phyloP scores from a whole-genome alignment of 2,797 vertebrate genomes.

The Sebastes alutus region DNA sequence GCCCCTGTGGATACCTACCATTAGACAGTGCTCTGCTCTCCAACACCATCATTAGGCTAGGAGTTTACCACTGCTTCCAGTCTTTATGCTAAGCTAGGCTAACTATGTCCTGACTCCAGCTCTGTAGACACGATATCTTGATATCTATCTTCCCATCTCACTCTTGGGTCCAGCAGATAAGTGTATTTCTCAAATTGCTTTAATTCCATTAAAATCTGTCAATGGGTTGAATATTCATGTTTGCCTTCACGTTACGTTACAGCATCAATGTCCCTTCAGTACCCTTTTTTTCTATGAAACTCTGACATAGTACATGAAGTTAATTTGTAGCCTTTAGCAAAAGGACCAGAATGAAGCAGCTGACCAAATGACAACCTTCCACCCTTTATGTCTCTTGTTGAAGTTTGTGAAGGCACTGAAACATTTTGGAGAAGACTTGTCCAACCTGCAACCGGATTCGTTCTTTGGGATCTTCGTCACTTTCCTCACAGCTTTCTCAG shows the following conservation, averaged over 20 bases:
- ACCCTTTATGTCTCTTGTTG: neutral
- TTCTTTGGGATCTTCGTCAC: conserved; percentile 93
- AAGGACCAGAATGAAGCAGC: neutral
- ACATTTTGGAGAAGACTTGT: conserved; percentile 67
- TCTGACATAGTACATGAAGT: neutral
- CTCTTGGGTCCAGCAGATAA: neutral
- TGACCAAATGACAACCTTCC: neutral
- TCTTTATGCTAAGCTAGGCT: too few relatives aligned
- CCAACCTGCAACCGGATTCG: conserved; percentile 90
- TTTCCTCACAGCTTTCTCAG: conserved; percentile 88
- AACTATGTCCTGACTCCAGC: too few relatives aligned
- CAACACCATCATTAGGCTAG: too few relatives aligned
- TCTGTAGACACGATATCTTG: too few relatives aligned
- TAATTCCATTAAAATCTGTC: neutral
- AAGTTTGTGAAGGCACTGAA: conserved; percentile 57
- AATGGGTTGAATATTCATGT: neutral
- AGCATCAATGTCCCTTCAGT: neutral
- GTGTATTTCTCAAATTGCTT: neutral
- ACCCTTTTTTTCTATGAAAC: neutral
- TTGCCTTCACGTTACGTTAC: neutral
- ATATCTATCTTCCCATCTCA: too few relatives aligned
- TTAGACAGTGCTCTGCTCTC: too few relatives aligned
- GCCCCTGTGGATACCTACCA: too few relatives aligned
- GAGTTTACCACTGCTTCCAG: too few relatives aligned
- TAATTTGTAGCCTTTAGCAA: neutral